These are phyloP conservation scores for Drepana falcataria DNA, from an alignment of 2,888 invertebrate species.

Conservation along the genomic window DNA sequence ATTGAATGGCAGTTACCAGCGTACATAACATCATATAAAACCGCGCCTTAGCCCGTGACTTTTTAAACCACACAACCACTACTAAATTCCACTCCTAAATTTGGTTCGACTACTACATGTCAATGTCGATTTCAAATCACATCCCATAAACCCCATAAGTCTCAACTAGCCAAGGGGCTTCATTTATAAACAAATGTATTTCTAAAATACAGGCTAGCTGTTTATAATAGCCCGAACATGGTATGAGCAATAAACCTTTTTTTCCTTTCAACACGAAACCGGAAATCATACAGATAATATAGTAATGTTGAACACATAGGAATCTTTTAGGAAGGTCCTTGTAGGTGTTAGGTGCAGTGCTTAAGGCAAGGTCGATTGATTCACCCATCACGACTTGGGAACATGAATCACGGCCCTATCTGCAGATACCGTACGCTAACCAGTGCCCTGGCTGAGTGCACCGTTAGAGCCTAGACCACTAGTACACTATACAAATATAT, in stretches of 20 bases:
- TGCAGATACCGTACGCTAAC: slow-evolving; percentile 37
- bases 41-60: no score
- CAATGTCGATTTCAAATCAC: no score
- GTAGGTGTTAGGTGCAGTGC: slow-evolving; percentile 12
- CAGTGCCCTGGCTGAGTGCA: slow-evolving; percentile 18
- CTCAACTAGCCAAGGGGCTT: no score
- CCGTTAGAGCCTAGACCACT: slow-evolving; percentile 31
- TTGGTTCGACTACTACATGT: no score
- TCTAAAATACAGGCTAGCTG: no score
- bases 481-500: background rate
- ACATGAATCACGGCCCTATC: slow-evolving; percentile 32
- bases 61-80: no score
- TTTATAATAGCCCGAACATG: background rate
- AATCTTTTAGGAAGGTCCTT: slow-evolving; percentile 6
- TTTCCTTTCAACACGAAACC: background rate
- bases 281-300: slow-evolving; percentile 11
- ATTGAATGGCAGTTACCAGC: no score
- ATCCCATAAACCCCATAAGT: no score
- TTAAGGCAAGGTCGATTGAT: slow-evolving; percentile 32
- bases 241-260: background rate
- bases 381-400: slow-evolving; percentile 31
- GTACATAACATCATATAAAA: no score
- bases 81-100: no score
- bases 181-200: no score
- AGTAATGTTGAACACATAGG: background rate